Percentiles rank a stretch among this genome's conserved stretches.
phyloP scores from a whole-genome alignment of 2,797 vertebrate genomes.

The Phalanger gymnotis region DNA sequence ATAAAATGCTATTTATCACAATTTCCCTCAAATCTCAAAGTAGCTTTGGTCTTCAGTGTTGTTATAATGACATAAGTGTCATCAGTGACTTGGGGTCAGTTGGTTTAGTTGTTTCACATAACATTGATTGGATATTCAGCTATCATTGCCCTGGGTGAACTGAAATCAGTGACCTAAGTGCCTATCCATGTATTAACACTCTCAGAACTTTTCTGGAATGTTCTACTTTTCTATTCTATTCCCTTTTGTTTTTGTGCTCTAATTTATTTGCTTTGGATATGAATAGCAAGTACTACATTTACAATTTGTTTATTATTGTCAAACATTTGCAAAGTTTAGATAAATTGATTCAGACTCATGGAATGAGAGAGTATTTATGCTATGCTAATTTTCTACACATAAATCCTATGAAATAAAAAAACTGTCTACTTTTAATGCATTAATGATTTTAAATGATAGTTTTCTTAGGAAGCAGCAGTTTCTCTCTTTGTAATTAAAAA shows the following conservation, averaged over 20 bases:
- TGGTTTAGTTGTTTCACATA: background rate
- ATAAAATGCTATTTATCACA: background rate
- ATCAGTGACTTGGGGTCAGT: background rate
- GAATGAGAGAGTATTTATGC: background rate
- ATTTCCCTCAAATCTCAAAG: background rate
- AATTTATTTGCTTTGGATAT: background rate
- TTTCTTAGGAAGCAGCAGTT: constrained; percentile 35
- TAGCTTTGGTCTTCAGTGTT: background rate
- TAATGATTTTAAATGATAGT: background rate
- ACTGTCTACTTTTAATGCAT: constrained; percentile 8
- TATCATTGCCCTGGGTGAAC: background rate
- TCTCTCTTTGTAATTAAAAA: constrained; percentile 24
- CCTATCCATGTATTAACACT: background rate
- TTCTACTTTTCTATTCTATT: background rate
- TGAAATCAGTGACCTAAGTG: constrained; percentile 16
- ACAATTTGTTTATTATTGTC: background rate
- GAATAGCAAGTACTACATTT: background rate
- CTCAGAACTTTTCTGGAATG: constrained; percentile 12
- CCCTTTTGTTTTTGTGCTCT: background rate
- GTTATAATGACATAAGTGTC: background rate
- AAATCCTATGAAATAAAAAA: constrained; percentile 22
- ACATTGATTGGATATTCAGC: background rate
- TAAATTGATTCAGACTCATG: background rate
- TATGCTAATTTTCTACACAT: background rate
- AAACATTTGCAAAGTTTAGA: background rate